A percentile compares a stretch with the other conserved stretches of the same genome.
phyloP scores from a whole-genome alignment of 2,113 vertebrate species.

The Regulus satrapa region DNA sequence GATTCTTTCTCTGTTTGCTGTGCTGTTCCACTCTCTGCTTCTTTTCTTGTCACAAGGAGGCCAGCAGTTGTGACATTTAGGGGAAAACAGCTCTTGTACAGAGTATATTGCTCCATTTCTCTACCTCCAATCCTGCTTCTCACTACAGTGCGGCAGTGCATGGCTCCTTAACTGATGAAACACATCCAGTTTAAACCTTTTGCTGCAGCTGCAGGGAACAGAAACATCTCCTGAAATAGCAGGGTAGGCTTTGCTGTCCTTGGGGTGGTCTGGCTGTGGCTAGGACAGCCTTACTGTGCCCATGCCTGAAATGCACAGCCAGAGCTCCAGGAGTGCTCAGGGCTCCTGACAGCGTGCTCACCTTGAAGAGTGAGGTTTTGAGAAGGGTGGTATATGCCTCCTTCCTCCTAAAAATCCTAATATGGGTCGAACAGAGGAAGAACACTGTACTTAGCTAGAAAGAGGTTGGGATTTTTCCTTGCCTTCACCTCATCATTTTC shows the following conservation, averaged over 20 bases:
- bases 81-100: not conserved
- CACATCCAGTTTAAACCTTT: not conserved
- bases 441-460: not conserved
- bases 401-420: not conserved
- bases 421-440: not conserved
- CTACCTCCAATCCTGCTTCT: not conserved
- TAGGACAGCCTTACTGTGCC: fast-evolving
- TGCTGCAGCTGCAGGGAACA: not conserved
- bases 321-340: not conserved
- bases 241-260: not conserved
- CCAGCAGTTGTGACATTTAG: not conserved
- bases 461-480: fast-evolving
- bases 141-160: not conserved
- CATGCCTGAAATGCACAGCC: not conserved
- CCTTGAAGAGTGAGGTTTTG: not conserved
- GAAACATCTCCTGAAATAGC: not conserved
- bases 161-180: not conserved
- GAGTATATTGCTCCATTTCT: not conserved
- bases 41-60: not conserved
- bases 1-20: not conserved
- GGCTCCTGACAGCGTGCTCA: not conserved
- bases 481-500: not conserved
- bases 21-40: not conserved
- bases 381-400: not conserved
- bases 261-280: not conserved